Evolutionary conservation across 2,113 vertebrate species (phyloP).

Genomic region (Clarias batrachus): DNA sequence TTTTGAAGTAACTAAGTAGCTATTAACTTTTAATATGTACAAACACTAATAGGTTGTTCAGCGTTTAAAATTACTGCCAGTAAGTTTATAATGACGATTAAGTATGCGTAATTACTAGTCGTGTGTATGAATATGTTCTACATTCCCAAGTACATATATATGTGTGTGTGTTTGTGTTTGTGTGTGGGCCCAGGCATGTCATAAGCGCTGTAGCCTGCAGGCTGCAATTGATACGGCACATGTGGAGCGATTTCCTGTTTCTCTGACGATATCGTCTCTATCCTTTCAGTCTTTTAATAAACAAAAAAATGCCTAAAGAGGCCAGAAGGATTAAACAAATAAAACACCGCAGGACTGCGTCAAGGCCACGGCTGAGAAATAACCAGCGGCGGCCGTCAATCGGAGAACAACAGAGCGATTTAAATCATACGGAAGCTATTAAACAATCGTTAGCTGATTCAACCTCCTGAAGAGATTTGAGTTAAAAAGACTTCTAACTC

Average conservation of each 20-base stretch:
- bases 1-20: neutral
- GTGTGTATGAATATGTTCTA: neutral
- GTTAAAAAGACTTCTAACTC: neutral
- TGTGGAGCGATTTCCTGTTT: neutral
- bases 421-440: constrained; percentile 8
- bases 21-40: neutral
- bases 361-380: neutral
- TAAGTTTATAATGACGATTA: neutral
- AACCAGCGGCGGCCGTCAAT: constrained; percentile 4
- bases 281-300: neutral
- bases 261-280: neutral
- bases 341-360: neutral
- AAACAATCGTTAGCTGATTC: constrained; percentile 9
- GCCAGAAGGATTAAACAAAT: neutral
- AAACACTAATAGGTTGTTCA: neutral
- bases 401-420: neutral
- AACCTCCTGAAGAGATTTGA: constrained; percentile 4
- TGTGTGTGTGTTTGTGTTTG: constrained; percentile 35
- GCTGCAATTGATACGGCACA: neutral
- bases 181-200: constrained; percentile 43
- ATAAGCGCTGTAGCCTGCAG: neutral
- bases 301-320: neutral
- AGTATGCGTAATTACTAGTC: neutral
- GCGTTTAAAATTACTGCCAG: neutral
- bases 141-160: neutral